Conservation (phyloP, 2,113 vertebrate species). For the Alaudala cheleensis region DNA sequence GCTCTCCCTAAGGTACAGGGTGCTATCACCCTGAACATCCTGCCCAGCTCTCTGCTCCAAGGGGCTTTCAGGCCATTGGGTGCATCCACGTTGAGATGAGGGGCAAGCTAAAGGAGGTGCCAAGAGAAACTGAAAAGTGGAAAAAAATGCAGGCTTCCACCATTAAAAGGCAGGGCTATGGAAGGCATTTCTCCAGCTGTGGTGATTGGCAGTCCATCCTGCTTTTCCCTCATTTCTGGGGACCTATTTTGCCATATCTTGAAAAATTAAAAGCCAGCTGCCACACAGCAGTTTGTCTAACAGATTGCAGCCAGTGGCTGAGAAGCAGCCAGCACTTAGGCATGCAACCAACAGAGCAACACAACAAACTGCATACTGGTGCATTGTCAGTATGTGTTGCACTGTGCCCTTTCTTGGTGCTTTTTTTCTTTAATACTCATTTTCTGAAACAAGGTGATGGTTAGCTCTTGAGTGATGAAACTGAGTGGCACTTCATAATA, state of each 20-base stretch:
- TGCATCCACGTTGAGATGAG: background rate
- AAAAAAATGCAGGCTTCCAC: background rate
- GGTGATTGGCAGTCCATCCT: background rate
- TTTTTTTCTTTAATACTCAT: background rate
- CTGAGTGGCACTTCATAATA: background rate
- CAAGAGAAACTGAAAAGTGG: background rate
- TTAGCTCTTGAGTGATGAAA: background rate
- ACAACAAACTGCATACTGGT: background rate
- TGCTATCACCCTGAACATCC: fast-evolving
- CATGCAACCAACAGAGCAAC: background rate
- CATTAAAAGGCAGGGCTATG: background rate
- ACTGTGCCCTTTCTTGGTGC: background rate
- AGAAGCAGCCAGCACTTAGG: background rate
- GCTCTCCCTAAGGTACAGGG: fast-evolving
- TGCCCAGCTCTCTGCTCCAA: background rate
- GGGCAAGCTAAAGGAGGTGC: background rate
- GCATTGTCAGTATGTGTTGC: fast-evolving
- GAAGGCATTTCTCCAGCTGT: background rate
- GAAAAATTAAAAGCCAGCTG: background rate
- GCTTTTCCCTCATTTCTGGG: background rate
- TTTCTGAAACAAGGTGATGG: background rate
- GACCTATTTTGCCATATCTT: background rate
- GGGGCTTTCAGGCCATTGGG: background rate
- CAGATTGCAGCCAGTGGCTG: background rate
- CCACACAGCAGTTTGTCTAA: background rate